Percentiles rank a stretch among this genome's conserved stretches.
Conservation (phyloP, 37 sponge, comb jelly and placozoan genomes). For the Corticium candelabrum region DNA sequence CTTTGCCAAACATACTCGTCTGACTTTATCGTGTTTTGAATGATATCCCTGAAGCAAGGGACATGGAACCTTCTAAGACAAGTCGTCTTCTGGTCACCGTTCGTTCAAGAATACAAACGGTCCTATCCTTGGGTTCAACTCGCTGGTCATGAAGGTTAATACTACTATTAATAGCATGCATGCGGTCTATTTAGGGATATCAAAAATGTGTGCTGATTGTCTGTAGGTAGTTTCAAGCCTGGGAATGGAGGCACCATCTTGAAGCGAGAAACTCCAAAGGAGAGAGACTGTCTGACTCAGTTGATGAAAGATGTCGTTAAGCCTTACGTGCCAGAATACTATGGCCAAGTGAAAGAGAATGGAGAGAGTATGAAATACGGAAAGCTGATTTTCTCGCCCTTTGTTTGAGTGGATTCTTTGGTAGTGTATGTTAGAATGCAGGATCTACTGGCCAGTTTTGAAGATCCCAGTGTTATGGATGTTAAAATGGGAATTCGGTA, state of each 20-base stretch:
- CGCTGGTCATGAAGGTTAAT: slow-evolving; percentile 92
- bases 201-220: not conserved
- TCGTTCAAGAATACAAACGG: slow-evolving; percentile 90
- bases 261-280: slow-evolving; percentile 66
- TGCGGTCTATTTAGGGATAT: no score
- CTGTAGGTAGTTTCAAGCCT: slow-evolving; percentile 72
- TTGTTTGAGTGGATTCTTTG: no score
- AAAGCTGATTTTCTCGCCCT: no score
- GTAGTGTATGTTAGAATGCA: slow-evolving; percentile 86
- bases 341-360: slow-evolving; percentile 41
- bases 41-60: not conserved
- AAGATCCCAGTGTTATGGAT: slow-evolving; percentile 96
- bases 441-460: slow-evolving; percentile 90
- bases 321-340: slow-evolving; percentile 80
- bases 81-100: slow-evolving; percentile 72
- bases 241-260: slow-evolving; percentile 84
- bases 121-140: slow-evolving; percentile 97
- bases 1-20: no score
- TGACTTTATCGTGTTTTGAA: no score
- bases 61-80: not conserved
- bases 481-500: slow-evolving; percentile 84
- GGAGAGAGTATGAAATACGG: slow-evolving; percentile 48
- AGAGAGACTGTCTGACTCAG: slow-evolving; percentile 39
- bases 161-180: not conserved
- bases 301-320: slow-evolving; percentile 57